Evolutionary conservation across 2,113 vertebrate genomes (phyloP).

Genomic region (human (Homo sapiens)): DNA sequence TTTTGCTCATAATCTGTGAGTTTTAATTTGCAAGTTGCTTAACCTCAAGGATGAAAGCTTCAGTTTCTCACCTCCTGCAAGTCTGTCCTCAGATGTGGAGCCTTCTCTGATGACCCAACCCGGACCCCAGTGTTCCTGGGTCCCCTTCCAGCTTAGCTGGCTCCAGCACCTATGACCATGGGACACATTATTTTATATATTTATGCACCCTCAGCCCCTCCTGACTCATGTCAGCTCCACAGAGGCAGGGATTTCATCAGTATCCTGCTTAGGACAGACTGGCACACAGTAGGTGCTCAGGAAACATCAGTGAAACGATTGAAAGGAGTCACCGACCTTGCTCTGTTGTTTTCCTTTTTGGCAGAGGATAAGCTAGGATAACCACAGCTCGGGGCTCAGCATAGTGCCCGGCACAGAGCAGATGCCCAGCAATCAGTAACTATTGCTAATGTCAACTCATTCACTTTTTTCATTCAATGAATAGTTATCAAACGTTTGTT

Average conservation of each 20-base stretch:
- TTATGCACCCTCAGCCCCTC: too few species aligned
- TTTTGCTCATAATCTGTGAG: neutral
- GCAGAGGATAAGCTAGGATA: neutral
- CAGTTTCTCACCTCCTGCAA: neutral
- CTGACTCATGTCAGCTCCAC: neutral
- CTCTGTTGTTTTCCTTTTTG: neutral
- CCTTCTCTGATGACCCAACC: neutral
- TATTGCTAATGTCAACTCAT: accelerated
- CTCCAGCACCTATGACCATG: neutral
- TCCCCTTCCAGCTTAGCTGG: accelerated
- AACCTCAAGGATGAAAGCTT: neutral
- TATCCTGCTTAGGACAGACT: neutral
- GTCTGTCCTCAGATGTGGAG: neutral
- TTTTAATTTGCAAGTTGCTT: neutral
- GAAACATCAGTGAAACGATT: neutral
- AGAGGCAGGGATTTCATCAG: accelerated
- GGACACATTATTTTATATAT: accelerated
- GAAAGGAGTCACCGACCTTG: neutral
- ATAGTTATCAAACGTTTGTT: neutral
- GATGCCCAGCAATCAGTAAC: neutral
- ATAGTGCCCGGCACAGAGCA: neutral
- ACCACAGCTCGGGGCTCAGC: too few species aligned
- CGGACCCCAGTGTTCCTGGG: accelerated
- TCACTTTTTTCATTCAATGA: neutral
- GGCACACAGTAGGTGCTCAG: neutral